phyloP scores from a whole-genome alignment of 1,140 invertebrate species.

The Drosophila micromelanica region DNA sequence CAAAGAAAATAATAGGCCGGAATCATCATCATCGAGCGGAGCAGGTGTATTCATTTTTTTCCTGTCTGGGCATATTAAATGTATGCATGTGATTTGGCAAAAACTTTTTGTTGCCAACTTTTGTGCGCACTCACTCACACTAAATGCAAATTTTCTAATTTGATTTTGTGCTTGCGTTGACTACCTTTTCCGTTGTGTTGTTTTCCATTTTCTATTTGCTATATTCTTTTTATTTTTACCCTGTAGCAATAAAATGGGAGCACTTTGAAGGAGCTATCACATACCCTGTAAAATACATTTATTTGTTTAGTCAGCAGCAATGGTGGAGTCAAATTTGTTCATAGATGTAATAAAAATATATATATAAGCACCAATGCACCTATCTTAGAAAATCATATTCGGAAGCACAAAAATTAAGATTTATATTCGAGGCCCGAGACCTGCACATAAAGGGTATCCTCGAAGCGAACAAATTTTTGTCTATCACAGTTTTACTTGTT shows the following conservation, averaged over 20 bases:
- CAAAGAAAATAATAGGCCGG: conserved; percentile 69
- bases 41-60: conserved; percentile 8
- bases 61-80: conserved; percentile 29
- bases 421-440: no score
- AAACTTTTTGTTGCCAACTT: conserved; percentile 69
- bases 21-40: conserved; percentile 40
- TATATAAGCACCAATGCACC: no score
- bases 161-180: conserved; percentile 58
- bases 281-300: neutral
- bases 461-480: neutral
- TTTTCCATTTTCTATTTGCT: conserved; percentile 2
- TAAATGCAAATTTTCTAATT: conserved; percentile 79
- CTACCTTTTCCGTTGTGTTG: conserved; percentile 51
- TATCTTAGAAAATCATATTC: no score
- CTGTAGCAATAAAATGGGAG: neutral
- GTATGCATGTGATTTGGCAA: conserved; percentile 58
- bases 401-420: no score
- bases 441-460: neutral
- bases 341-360: no score
- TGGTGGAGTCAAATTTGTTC: no score
- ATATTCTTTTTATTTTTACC: conserved; percentile 19
- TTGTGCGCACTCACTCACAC: conserved; percentile 53
- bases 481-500: conserved; percentile 1
- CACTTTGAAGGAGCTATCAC: neutral
- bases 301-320: neutral